Evolutionary conservation across 2,888 invertebrate genomes (phyloP).

Genomic region (Galerucella nymphaeae): DNA sequence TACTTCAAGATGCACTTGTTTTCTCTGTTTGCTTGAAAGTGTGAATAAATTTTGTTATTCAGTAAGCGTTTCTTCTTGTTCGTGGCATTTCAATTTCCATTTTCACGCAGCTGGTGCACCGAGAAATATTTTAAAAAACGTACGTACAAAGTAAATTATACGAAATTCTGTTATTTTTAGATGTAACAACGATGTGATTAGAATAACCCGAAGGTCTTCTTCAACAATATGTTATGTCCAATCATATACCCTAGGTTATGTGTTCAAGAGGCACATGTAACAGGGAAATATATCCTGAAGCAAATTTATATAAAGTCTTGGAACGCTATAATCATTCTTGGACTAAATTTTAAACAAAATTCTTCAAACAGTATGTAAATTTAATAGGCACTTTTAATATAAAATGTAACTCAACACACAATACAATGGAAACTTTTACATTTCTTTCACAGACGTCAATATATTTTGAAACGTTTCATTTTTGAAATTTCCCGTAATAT

Average conservation of each 20-base stretch:
- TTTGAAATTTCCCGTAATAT: too few species aligned
- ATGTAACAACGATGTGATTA: background rate
- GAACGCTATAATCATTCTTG: background rate
- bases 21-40: constrained; percentile 22
- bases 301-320: too few species aligned
- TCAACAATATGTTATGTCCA: background rate
- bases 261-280: background rate
- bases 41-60: constrained; percentile 26
- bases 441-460: background rate
- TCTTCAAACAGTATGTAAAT: background rate
- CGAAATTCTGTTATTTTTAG: too few species aligned
- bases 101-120: background rate
- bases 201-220: background rate
- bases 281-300: too few species aligned
- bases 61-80: background rate
- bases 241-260: background rate
- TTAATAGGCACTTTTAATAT: constrained; percentile 1
- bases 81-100: background rate
- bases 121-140: background rate
- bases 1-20: constrained; percentile 24
- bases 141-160: too few species aligned
- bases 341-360: background rate
- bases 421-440: constrained; percentile 14
- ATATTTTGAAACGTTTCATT: too few species aligned
- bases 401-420: constrained; percentile 9